Evolutionary conservation across 2,888 invertebrate genomes (phyloP), one percentile per base, ranked within the genome.

Genomic region (Philereme transversata): DNA sequence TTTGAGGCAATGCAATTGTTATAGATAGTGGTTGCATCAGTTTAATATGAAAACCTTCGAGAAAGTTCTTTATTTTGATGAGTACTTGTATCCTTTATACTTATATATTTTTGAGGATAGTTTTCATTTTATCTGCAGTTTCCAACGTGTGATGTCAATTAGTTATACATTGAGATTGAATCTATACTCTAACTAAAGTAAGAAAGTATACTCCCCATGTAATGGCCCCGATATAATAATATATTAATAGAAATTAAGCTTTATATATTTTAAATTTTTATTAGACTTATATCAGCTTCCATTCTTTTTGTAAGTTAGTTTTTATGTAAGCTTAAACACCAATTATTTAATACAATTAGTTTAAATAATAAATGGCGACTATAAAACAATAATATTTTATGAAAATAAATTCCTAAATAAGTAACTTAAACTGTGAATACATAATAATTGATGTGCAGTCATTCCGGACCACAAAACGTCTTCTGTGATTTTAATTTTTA

Each of bases 401-500:
- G 22, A 22, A 22, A 22, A 22, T 22, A 22, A 22, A 22, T 22
- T 22, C 22, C 22, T 22, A 22, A 22, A 3, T 22, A 22, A 2
- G 22, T 22, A 22, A 22, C 22, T 22, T 22, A 22, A 22, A 22
- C 22, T 22, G 22, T 22, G 22, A 43, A n/a, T 43, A 43, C 5
- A 5, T 43, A 43, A 35, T 35, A 35, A 49, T 11, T 6, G 35
- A 35, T 5, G 49, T 38, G 7, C 10, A 51, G 58, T 62, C 73
- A 79, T 78, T 77, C 77, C 76, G 76, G 49, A 62, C 67, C 64
- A 55, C 60, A 65, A 76, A 10, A 48, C 38, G 36, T 41, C 38
- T 58, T 47, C 86, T 86, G 83, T 86, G 86, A 86, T 85, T 77
- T 77, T 73, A 70, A 71, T 70, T 72, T 72, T 73, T 78, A 76